Evolutionary conservation across 1,140 invertebrate species (phyloP), one percentile per base, ranked within the genome.

Genomic region (Macrobrachium nipponense): DNA sequence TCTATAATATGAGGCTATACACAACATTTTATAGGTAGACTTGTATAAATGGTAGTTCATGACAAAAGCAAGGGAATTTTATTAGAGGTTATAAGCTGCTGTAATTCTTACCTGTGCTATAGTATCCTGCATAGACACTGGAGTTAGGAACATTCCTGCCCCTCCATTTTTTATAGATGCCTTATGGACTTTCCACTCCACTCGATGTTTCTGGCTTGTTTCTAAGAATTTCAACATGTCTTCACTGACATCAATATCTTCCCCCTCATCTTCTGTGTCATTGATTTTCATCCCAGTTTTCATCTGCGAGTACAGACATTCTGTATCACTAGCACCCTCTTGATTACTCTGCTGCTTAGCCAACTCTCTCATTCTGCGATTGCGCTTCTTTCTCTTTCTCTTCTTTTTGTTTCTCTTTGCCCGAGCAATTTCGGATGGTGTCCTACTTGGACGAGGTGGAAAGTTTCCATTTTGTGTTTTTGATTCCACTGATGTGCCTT

Each of bases 341-440:
- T 70, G 68, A 12, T 43, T 70, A 15, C 27, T 43, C 23, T 36
- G 68, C 23, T 27, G 5, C 12, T 51, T 51, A 51, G 68, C 68
- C 11, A 27, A 43, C 14, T 23, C n/a, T 27, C 68, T 70, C 12
- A 15, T 12, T n/a, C 15, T 23, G 12, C 20, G 23, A n/a, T 70
- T 70, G 4, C 20, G 23, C 36, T 70, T 70, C 68, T 70, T 70
- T 43, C 68, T 70, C n/a, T 70, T 70, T 70, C 68, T 70, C 20
- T 70, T 70, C 23, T 27, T 70, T 23, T 43, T 23, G 20, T 70
- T 70, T 70, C 68, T 17, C 14, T n/a, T 70, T 20, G 68, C 14
- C 17, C 68, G 18, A 6, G 68, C 23, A 70, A 23, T 27, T 23
- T 70, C 68, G 0, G 23, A 27, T 43, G 36, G 23, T 27, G 23